phyloP scores from a whole-genome alignment of 1,140 invertebrate genomes.

The Bombus ignitus region DNA sequence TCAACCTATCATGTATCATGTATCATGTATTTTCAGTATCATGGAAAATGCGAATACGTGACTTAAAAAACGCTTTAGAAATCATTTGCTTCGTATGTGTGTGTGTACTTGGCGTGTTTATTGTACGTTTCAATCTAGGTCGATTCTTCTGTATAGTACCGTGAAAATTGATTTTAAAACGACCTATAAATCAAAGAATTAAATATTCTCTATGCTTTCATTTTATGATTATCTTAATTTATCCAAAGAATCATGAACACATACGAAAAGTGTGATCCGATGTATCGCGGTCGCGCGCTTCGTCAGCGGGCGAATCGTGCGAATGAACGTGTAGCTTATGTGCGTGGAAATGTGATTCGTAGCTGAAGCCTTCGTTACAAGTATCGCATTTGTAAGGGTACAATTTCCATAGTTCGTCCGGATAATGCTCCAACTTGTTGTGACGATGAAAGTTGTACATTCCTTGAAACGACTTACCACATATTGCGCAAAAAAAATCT shows the following conservation, averaged over 20 bases:
- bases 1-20: too few relatives aligned
- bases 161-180: background rate
- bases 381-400: constrained; percentile 56
- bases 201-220: too few relatives aligned
- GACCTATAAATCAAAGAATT: too few relatives aligned
- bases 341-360: constrained; percentile 63
- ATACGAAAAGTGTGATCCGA: background rate
- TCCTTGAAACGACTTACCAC: constrained; percentile 62
- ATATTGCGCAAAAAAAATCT: constrained; percentile 52
- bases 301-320: background rate
- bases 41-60: too few relatives aligned
- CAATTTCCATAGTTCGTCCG: constrained; percentile 18
- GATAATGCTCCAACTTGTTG: constrained; percentile 64
- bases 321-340: constrained; percentile 70
- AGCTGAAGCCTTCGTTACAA: constrained; percentile 69
- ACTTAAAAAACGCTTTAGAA: too few relatives aligned
- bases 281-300: background rate
- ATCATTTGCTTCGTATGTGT: too few relatives aligned
- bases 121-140: background rate
- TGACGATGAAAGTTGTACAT: constrained; percentile 65
- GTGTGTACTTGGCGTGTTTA: too few relatives aligned
- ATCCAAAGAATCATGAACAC: background rate
- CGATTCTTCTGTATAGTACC: background rate
- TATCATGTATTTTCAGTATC: background rate
- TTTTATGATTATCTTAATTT: background rate